Evolutionary conservation across 2,797 vertebrate species (phyloP).

Genomic region (Xenentodon cancila): DNA sequence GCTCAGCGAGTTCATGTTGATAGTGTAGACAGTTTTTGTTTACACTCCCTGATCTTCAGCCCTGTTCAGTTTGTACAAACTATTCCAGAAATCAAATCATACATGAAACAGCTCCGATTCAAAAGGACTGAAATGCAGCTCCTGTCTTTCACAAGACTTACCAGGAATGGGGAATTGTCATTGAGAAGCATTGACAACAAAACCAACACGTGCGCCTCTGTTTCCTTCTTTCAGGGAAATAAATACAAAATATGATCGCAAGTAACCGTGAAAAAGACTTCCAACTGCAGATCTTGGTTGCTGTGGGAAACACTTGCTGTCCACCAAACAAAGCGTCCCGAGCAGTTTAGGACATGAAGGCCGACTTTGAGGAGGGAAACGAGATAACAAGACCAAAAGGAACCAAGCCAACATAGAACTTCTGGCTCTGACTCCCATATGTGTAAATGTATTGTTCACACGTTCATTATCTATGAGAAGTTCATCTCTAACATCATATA

Average conservation of each 20-base stretch:
- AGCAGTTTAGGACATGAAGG: background rate
- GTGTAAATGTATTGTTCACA: no score
- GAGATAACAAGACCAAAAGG: background rate
- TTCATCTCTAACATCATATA: background rate
- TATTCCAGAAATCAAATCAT: background rate
- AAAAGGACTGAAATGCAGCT: no score
- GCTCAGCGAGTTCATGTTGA: background rate
- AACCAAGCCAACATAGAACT: background rate
- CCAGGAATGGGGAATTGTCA: no score
- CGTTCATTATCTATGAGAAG: no score
- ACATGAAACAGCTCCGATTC: no score
- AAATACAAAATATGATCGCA: no score
- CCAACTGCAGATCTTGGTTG: background rate
- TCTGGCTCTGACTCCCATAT: background rate
- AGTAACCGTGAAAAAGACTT: background rate
- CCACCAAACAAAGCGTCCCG: background rate
- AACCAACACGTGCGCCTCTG: no score
- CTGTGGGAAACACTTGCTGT: background rate
- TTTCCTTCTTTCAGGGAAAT: no score
- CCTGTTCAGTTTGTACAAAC: background rate
- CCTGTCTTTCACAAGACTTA: no score
- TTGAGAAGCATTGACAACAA: no score
- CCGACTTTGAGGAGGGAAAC: background rate
- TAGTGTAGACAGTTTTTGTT: no score
- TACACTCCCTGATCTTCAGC: background rate